Evolutionary conservation across 2,797 vertebrate species (phyloP).

Genomic region (Sternarchorhynchus goeldii): DNA sequence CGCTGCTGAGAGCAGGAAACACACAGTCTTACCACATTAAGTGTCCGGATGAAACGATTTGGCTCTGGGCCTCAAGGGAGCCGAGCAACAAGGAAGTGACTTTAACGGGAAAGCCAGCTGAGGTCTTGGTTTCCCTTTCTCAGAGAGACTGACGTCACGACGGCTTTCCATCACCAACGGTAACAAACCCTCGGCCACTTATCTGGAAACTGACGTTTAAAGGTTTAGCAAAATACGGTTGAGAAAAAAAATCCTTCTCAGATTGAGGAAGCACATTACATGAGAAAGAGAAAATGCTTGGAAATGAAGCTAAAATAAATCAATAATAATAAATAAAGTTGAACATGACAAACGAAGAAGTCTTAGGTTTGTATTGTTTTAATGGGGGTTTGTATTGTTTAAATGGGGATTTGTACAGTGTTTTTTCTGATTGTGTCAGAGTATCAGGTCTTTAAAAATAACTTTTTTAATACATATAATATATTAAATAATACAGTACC

Average conservation of each 20-base stretch:
- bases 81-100: constrained; percentile 71
- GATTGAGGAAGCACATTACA: constrained; percentile 19
- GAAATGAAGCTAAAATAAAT: not conserved
- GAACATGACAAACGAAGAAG: no score
- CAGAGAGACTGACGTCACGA: constrained; percentile 61
- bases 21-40: not conserved
- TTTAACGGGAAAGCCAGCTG: constrained; percentile 64
- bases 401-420: no score
- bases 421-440: no score
- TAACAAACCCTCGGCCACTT: constrained; percentile 22
- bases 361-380: no score
- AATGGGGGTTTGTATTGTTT: no score
- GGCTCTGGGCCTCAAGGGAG: constrained; percentile 52
- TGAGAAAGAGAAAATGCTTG: constrained; percentile 23
- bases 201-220: constrained; percentile 46
- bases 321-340: no score
- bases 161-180: constrained; percentile 63
- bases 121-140: constrained; percentile 68
- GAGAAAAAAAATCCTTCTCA: constrained; percentile 20
- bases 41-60: constrained; percentile 50
- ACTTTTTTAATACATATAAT: no score
- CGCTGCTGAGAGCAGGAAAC: no score
- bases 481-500: no score
- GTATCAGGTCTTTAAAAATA: no score
- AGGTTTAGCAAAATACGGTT: constrained; percentile 32